These are phyloP conservation scores for Brachionus calyciflorus DNA, from an alignment of 1,140 invertebrate species.

Conservation along the genomic window DNA sequence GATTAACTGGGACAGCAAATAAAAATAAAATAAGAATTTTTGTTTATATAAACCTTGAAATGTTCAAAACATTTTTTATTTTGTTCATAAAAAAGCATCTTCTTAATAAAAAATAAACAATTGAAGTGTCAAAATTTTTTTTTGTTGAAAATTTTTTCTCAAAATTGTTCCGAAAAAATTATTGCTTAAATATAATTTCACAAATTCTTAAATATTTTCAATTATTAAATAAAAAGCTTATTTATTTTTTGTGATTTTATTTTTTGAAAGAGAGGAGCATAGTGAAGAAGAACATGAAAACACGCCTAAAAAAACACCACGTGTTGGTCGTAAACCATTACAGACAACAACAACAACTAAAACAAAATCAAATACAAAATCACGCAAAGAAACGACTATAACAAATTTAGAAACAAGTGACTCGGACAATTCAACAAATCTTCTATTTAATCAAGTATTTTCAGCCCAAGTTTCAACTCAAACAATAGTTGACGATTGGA, in stretches of 20 bases:
- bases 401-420: not conserved
- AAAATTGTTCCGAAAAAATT: no score
- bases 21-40: no score
- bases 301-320: not conserved
- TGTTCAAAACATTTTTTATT: no score
- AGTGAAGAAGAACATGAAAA: conserved; percentile 1
- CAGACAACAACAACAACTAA: not conserved
- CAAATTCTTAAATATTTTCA: not conserved
- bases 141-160: no score
- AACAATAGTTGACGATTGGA: conserved; percentile 96
- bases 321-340: not conserved
- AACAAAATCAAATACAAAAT: not conserved
- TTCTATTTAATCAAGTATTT: conserved; percentile 11
- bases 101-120: no score
- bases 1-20: no score
- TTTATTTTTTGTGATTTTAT: not conserved
- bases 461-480: conserved; percentile 57
- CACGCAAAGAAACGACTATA: not conserved
- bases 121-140: no score
- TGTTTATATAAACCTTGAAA: no score
- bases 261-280: not conserved
- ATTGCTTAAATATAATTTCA: not conserved
- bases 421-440: not conserved
- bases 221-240: not conserved
- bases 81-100: no score